Conservation (phyloP, 2,888 invertebrate species). For the Agriotes lineatus region DNA sequence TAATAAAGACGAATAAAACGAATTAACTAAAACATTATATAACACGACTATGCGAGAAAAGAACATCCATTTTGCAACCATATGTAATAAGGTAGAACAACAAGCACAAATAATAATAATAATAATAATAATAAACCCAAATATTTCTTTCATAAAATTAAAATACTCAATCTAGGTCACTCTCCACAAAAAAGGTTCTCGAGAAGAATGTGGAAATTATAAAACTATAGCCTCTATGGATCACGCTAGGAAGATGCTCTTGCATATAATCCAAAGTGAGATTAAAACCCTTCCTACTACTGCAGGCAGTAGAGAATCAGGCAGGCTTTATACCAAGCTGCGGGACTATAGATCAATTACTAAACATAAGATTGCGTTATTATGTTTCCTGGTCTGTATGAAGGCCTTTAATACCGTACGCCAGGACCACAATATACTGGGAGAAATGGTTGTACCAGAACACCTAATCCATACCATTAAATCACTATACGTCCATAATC, state of each 20-base stretch:
- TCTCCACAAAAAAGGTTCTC: neutral
- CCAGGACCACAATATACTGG: neutral
- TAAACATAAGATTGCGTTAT: neutral
- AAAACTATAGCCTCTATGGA: neutral
- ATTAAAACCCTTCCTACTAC: neutral
- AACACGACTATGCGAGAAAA: no score
- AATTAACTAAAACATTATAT: neutral
- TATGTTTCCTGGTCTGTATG: neutral
- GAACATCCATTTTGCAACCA: no score
- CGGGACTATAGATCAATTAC: neutral
- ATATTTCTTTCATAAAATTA: no score
- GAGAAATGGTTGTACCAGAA: neutral
- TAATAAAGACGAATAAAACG: neutral
- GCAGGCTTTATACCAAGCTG: neutral
- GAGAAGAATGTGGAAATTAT: neutral
- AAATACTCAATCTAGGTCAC: no score
- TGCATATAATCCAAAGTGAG: neutral
- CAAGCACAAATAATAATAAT: no score
- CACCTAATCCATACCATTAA: neutral
- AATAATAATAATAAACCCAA: no score
- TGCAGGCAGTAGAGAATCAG: neutral
- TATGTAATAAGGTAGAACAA: no score
- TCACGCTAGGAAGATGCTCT: neutral
- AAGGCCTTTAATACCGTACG: neutral
- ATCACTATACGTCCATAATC: neutral